Base-by-base conservation (phyloP, 2,113 vertebrate species). In the Anarrhichthys ocellatus region DNA sequence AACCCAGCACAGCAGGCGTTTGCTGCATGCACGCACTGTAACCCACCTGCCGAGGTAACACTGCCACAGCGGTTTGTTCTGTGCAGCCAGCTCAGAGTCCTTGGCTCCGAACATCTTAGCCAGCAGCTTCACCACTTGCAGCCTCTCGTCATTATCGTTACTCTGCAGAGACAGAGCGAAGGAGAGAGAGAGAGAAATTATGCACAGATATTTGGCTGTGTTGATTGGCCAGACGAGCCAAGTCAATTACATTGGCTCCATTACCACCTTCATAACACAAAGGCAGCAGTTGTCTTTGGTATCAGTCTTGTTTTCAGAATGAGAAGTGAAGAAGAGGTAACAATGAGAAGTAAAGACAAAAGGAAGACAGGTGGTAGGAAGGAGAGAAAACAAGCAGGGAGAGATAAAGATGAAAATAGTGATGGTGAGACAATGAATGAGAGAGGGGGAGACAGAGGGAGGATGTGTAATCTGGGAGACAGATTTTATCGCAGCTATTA, bases 91-190 rank as follows among this genome's bases (percentile, higher is more conserved):
- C 90, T 99, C 98, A 0, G 98, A 99, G 92, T 99, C 98, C 91
- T 99, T 99, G 0, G 98, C 98, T 82, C 98, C 98, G 91, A 99
- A 99, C 98, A 99, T 99, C 96, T 99, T 99, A 83, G 98, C 98
- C 82, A 99, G 94, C 82, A 99, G 96, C 92, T 97, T 99, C 84
- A 99, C 98, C 87, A 99, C 98, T 90, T 99, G 97, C 79, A 99
- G 95, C 17, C 98, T 96, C 88, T 99, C 98, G n/a, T 99, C 98
- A 75, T 99, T 99, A 93, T 99, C 98, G 87, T 99, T 99, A 89
- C 98, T 99, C 98, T 99, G 92, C 89, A 88, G 81, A 84, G 36
- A 90, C 67, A 42, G 58, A 65, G 36, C 13, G 17, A 78, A 17
- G 14, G 9, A 14, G 32, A 61, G 14, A 83, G 74, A 76, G 82